These are phyloP conservation scores for Bugulina stolonifera DNA, from an alignment of 2,888 invertebrate species.

Conservation along the genomic window DNA sequence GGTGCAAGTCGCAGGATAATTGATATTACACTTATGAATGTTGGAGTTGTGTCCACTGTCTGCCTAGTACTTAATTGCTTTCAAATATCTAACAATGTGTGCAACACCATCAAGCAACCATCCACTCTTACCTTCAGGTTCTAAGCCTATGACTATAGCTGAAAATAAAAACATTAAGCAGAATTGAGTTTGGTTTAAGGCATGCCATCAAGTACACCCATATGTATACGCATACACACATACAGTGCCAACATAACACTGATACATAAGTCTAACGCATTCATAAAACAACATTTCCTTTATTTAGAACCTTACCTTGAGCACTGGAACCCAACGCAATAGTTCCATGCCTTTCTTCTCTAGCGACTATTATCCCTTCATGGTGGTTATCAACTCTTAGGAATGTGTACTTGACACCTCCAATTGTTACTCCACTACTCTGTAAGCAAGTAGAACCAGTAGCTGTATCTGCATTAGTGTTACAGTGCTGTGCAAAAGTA, in stretches of 20 bases:
- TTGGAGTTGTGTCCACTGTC: too few relatives aligned
- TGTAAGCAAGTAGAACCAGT: too few relatives aligned
- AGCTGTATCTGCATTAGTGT: too few relatives aligned
- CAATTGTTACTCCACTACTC: neutral
- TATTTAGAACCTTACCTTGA: neutral
- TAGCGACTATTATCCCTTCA: neutral
- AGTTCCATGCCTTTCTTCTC: neutral
- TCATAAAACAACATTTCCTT: neutral
- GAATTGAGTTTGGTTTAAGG: too few relatives aligned
- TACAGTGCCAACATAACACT: neutral
- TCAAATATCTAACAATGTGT: neutral
- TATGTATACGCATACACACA: neutral
- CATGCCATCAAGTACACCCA: too few relatives aligned
- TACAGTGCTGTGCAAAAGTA: too few relatives aligned
- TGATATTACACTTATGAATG: too few relatives aligned
- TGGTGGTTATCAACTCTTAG: neutral
- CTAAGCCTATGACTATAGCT: slow-evolving; percentile 4
- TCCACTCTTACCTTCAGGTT: neutral
- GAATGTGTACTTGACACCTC: slow-evolving; percentile 10
- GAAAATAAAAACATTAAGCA: neutral
- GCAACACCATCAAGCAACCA: neutral
- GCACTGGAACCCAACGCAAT: neutral
- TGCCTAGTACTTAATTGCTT: neutral
- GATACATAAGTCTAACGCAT: too few relatives aligned
- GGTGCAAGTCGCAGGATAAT: too few relatives aligned